These are phyloP conservation scores for Drosophila pegasa DNA, from an alignment of 2,888 invertebrate genomes.

Conservation along the genomic window DNA sequence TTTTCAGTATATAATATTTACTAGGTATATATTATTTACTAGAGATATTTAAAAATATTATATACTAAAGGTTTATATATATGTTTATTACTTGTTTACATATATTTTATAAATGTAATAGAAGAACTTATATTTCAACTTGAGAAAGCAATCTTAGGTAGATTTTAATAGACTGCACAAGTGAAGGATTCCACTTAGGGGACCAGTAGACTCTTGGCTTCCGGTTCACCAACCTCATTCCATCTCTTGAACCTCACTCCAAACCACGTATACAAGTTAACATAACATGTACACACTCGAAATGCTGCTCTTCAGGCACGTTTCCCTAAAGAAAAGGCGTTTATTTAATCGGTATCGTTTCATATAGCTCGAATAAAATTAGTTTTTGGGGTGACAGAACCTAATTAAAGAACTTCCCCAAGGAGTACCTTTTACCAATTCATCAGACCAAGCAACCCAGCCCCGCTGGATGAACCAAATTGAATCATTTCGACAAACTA, in stretches of 20 bases:
- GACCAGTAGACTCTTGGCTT: too few species aligned
- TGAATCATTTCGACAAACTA: constrained; percentile 74
- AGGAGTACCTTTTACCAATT: constrained; percentile 56
- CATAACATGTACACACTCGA: not conserved
- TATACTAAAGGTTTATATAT: too few species aligned
- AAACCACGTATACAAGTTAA: not conserved
- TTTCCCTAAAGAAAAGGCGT: not conserved
- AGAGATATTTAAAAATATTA: too few species aligned
- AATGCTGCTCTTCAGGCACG: not conserved
- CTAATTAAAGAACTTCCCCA: constrained; percentile 54
- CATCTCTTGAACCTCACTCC: not conserved
- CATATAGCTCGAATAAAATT: constrained; percentile 3
- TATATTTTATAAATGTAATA: too few species aligned
- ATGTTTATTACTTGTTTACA: too few species aligned
- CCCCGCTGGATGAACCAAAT: constrained; percentile 48
- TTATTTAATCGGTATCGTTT: constrained; percentile 5
- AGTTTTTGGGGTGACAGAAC: constrained; percentile 13
- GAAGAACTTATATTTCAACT: too few species aligned
- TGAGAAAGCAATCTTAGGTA: too few species aligned
- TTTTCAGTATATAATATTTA: too few species aligned
- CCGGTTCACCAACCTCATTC: too few species aligned
- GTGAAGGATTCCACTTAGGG: too few species aligned
- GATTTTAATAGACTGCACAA: too few species aligned
- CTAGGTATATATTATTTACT: too few species aligned
- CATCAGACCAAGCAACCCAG: constrained; percentile 8